phyloP scores from a whole-genome alignment of 1,140 invertebrate genomes.

The Pogonognathellus flavescens region DNA sequence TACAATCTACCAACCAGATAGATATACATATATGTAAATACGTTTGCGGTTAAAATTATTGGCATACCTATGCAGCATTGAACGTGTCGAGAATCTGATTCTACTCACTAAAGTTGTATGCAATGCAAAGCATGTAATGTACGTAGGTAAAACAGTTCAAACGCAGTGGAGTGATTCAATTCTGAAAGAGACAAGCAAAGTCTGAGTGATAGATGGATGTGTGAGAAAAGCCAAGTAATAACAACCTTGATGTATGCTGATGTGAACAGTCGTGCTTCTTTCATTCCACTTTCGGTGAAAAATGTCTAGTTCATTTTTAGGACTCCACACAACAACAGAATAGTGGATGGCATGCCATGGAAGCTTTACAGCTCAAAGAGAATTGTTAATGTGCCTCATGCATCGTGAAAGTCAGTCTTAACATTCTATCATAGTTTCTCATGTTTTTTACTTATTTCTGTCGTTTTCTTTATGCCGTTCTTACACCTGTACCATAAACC shows the following conservation, averaged over 20 bases:
- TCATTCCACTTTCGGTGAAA: slow-evolving; percentile 40
- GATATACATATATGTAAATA: no score
- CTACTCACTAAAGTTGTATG: no score
- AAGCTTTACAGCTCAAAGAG: slow-evolving; percentile 13
- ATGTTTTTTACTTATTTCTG: background rate
- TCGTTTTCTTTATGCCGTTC: background rate
- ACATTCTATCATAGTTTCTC: slow-evolving; percentile 5
- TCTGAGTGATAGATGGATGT: background rate
- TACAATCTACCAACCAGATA: no score
- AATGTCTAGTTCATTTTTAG: slow-evolving; percentile 35
- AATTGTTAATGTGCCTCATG: slow-evolving; percentile 44
- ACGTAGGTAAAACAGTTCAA: no score
- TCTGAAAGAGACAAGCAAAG: background rate
- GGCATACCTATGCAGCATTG: no score
- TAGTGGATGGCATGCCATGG: background rate
- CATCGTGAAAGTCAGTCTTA: slow-evolving; percentile 17
- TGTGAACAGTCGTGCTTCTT: slow-evolving; percentile 35
- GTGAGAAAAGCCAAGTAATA: background rate
- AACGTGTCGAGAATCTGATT: no score
- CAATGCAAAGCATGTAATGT: no score
- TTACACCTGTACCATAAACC: no score
- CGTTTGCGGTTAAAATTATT: no score
- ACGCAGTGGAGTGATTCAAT: no score
- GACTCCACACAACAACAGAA: slow-evolving; percentile 8
- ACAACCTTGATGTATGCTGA: background rate